A percentile compares a stretch with the other conserved stretches of the same genome.
phyloP scores from a whole-genome alignment of 1,140 invertebrate genomes.

The Drosophila bocki region DNA sequence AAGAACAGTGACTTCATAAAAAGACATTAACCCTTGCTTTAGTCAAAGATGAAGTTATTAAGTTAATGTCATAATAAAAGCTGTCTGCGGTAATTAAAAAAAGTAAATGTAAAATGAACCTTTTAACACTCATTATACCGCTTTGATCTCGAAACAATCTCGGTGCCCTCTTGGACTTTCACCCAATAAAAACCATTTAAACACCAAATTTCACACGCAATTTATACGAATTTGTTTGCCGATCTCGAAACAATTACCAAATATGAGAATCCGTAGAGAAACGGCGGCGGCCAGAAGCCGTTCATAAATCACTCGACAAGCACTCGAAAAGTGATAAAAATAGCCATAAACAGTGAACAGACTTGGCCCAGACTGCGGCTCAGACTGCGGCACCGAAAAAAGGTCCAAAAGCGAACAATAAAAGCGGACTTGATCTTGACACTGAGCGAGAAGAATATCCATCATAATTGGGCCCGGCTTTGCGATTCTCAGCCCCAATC shows the following conservation, averaged over 20 bases:
- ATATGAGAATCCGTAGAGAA: slow-evolving; percentile 36
- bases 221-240: slow-evolving; percentile 38
- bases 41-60: background rate
- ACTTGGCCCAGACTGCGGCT: slow-evolving; percentile 31
- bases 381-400: slow-evolving; percentile 26
- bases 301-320: slow-evolving; percentile 62
- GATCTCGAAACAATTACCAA: slow-evolving; percentile 35
- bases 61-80: background rate
- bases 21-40: slow-evolving; percentile 8
- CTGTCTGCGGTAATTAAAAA: background rate
- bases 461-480: slow-evolving; percentile 40
- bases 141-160: slow-evolving; percentile 42
- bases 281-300: slow-evolving; percentile 48
- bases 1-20: slow-evolving; percentile 3
- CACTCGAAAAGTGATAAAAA: slow-evolving; percentile 64
- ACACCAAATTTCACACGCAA: slow-evolving; percentile 22
- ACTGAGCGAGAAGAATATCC: slow-evolving; percentile 57
- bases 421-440: slow-evolving; percentile 65
- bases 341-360: slow-evolving; percentile 53
- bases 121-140: background rate
- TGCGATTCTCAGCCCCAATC: slow-evolving; percentile 29
- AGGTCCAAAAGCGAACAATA: slow-evolving; percentile 42
- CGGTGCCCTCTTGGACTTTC: slow-evolving; percentile 44
- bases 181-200: slow-evolving; percentile 7
- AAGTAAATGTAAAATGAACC: background rate